Evolutionary conservation across 2,888 invertebrate genomes (phyloP), one percentile per base, ranked within the genome.

Genomic region (Heteropelma amictum): DNA sequence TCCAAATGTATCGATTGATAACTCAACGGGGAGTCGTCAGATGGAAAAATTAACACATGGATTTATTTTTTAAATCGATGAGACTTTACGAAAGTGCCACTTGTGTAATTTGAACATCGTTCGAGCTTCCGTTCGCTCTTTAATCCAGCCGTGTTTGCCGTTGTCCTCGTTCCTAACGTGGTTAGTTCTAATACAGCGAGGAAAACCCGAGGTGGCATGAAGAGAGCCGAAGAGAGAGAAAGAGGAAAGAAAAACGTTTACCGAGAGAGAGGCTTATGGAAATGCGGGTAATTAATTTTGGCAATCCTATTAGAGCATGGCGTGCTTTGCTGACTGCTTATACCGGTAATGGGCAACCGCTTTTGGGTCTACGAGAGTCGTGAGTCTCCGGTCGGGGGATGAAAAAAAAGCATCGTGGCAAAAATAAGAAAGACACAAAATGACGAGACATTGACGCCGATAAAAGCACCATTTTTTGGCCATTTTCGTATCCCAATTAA

Each of bases 251-350:
- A 80, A 79, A 79, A 79, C 68, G 74, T 72, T 78, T 77, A 76
- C 77, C 30, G 40, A 28, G 45, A 26, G 45, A 49, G 72, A 80
- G 79, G 86, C 82, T 86, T 85, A 86, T 86, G 86, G 83, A 86
- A 86, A 86, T 86, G 82, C 79, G 81, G 80, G 83, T 86, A 86
- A 86, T 86, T 86, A 84, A 86, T 86, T 86, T 86, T 80, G 80
- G 79, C 82, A 85, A 86, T 86, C 84, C 86, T 84, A 85, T 86
- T 86, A 85, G 81, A 67, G 58, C 73, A n/a, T 30, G 63, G 64
- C 42, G 70, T 12, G 63, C 54, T 45, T 61, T 28, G 33, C 38
- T 21, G 54, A 38, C 26, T 42, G 51, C 65, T 40, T 65, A 72
- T 65, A 58, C 56, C 54, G 42, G 61, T 17, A 58, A 56, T 33